Evolutionary conservation across 2,113 vertebrate species (phyloP).

Genomic region (Hippocampus zosterae): DNA sequence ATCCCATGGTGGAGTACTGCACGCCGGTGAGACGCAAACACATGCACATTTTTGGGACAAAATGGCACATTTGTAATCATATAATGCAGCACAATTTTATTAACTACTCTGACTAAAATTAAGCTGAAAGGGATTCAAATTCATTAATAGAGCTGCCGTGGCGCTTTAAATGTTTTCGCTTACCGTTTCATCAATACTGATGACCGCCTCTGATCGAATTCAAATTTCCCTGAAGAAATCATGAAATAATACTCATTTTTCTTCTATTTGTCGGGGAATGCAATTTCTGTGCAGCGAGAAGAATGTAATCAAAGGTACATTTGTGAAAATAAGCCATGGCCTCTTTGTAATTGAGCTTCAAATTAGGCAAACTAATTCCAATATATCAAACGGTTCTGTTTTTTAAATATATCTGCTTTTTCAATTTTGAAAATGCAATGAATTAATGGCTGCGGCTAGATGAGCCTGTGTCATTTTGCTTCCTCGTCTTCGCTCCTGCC

Average conservation of each 20-base stretch:
- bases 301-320: conserved; percentile 19
- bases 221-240: conserved; percentile 36
- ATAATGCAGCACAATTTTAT: too few relatives aligned
- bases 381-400: too few relatives aligned
- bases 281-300: conserved; percentile 19
- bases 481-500: conserved; percentile 9
- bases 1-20: conserved; percentile 99
- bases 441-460: conserved; percentile 45
- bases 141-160: not conserved
- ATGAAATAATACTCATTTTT: conserved; percentile 30
- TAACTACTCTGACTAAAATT: too few relatives aligned
- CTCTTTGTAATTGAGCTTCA: conserved; percentile 35
- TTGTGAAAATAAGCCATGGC: conserved; percentile 24
- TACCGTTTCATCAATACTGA: not conserved
- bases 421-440: conserved; percentile 54
- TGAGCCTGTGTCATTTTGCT: conserved; percentile 28
- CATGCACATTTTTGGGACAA: not conserved
- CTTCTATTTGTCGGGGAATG: conserved; percentile 32
- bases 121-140: too few relatives aligned
- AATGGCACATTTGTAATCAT: not conserved
- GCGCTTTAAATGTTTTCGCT: not conserved
- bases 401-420: conserved; percentile 45
- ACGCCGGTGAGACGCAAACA: conserved; percentile 82
- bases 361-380: conserved; percentile 26
- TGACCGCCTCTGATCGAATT: conserved; percentile 25